phyloP scores from a whole-genome alignment of 2,888 invertebrate genomes.

The Copidosoma aretas region DNA sequence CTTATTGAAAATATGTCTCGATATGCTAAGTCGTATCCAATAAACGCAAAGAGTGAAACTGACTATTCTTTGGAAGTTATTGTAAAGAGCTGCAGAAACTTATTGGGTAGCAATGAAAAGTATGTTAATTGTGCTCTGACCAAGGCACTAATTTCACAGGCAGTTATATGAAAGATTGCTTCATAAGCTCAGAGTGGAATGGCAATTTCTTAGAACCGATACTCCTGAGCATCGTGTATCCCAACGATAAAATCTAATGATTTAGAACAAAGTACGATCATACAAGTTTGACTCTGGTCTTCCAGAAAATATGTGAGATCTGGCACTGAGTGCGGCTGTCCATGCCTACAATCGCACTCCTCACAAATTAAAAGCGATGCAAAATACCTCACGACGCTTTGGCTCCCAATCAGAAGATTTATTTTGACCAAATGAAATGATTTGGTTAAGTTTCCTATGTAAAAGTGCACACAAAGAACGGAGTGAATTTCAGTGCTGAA shows the following conservation, averaged over 20 bases:
- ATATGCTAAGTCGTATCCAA: too few relatives aligned
- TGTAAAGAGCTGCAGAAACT: conserved; percentile 40
- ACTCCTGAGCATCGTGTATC: conserved; percentile 33
- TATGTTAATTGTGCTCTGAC: conserved; percentile 43
- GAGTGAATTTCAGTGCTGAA: too few relatives aligned
- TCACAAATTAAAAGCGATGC: too few relatives aligned
- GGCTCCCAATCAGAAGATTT: too few relatives aligned
- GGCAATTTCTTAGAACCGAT: background rate
- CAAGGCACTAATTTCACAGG: conserved; percentile 44
- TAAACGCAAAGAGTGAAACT: too few relatives aligned
- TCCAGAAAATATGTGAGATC: too few relatives aligned
- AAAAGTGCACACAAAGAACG: too few relatives aligned
- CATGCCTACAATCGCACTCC: conserved; percentile 38
- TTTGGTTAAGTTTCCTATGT: too few relatives aligned
- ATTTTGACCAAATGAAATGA: too few relatives aligned
- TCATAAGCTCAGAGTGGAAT: background rate
- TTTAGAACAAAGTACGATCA: too few relatives aligned
- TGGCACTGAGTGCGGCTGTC: conserved; percentile 37
- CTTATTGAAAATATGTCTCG: conserved; percentile 1
- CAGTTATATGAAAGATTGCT: conserved; percentile 33
- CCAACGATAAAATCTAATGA: conserved; percentile 35
- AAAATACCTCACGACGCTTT: too few relatives aligned
- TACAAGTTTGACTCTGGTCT: too few relatives aligned
- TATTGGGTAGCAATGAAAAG: conserved; percentile 41
- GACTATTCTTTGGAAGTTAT: conserved; percentile 36